These are phyloP conservation scores for Chromis chromis DNA, from an alignment of 2,797 vertebrate species.

Conservation along the genomic window DNA sequence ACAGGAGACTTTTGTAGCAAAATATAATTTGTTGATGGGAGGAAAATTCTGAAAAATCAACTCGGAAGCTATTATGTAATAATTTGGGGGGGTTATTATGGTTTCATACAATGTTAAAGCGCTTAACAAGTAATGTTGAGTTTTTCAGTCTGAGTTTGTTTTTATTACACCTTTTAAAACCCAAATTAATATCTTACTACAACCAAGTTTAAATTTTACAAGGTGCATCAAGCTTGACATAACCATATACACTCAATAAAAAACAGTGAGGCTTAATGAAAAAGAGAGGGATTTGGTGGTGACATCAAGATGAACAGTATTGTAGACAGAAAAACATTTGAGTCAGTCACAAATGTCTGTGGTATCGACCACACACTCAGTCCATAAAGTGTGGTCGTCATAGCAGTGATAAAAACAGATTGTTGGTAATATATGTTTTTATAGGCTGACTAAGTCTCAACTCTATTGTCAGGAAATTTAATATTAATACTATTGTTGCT, in stretches of 20 bases:
- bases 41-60: too few species aligned
- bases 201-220: neutral
- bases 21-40: too few species aligned
- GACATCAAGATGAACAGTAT: constrained; percentile 1
- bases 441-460: neutral
- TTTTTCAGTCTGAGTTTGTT: neutral
- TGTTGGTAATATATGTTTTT: constrained; percentile 11
- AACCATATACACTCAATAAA: neutral
- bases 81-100: too few species aligned
- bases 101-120: too few species aligned
- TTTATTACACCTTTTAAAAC: neutral
- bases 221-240: neutral
- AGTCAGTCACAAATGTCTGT: constrained; percentile 36
- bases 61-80: too few species aligned
- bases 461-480: neutral
- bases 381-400: constrained; percentile 17
- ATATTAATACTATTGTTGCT: neutral
- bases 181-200: neutral
- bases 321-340: constrained; percentile 32
- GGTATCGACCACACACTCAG: constrained; percentile 4
- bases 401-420: neutral
- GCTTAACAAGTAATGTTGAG: too few species aligned
- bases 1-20: neutral
- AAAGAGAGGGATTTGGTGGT: too few species aligned
- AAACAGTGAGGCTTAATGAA: neutral